Evolutionary conservation across 2,888 invertebrate species (phyloP).

Genomic region (Marasmarcha lunaedactyla): DNA sequence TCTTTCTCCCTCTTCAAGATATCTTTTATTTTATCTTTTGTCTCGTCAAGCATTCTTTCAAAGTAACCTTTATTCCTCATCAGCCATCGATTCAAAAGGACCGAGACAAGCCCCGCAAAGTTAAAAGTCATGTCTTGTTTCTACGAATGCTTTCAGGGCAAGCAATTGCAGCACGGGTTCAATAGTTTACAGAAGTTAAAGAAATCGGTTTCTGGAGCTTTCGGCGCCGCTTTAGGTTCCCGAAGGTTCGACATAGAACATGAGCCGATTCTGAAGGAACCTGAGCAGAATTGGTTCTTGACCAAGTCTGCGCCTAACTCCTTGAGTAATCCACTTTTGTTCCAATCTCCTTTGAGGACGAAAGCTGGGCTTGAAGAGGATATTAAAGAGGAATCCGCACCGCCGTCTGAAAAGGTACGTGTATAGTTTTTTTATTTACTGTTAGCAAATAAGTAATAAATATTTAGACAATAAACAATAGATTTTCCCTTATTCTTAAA

Average conservation of each 20-base stretch:
- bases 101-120: conserved; percentile 38
- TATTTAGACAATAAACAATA: no score
- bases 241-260: conserved; percentile 62
- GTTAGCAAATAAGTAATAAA: no score
- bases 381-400: conserved; percentile 44
- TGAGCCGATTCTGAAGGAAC: conserved; percentile 58
- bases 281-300: conserved; percentile 80
- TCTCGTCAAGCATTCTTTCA: not conserved
- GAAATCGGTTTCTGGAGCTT: conserved; percentile 75
- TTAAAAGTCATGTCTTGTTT: conserved; percentile 68
- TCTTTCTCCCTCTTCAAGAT: no score
- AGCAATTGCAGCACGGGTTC: conserved; percentile 65
- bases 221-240: conserved; percentile 62
- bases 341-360: conserved; percentile 34
- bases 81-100: conserved; percentile 23
- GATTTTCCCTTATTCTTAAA: no score
- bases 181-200: conserved; percentile 79
- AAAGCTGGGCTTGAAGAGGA: conserved; percentile 39
- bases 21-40: no score
- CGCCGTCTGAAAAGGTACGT: conserved; percentile 47
- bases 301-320: conserved; percentile 85
- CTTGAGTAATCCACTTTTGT: conserved; percentile 72
- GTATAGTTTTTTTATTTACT: not conserved
- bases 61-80: conserved; percentile 52
- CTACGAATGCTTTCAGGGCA: conserved; percentile 66